A percentile compares a stretch with the other conserved stretches of the same genome.
These are phyloP conservation scores for Margarornis squamiger DNA, from an alignment of 2,797 vertebrate genomes.

Conservation along the genomic window DNA sequence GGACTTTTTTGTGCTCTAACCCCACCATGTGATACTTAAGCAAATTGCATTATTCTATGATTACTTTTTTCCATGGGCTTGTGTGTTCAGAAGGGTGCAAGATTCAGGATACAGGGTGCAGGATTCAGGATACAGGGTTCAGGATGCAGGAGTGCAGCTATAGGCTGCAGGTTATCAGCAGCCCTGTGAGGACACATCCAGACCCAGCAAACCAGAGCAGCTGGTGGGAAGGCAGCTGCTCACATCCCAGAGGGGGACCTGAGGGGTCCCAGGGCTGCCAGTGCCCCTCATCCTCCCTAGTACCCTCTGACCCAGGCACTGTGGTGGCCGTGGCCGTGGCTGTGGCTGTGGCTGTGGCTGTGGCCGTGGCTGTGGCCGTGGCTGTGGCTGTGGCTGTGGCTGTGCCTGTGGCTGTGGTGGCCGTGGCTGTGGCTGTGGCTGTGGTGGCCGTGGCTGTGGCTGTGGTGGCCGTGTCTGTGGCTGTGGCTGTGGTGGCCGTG, in stretches of 20 bases:
- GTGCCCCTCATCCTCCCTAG: neutral
- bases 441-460: neutral
- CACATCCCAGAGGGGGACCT: accelerated
- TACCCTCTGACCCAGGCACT: too few species aligned
- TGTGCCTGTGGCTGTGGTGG: neutral
- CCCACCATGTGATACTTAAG: neutral
- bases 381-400: too few species aligned
- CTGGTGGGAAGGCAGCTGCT: neutral
- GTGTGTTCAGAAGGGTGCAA: neutral
- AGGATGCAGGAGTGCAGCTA: neutral
- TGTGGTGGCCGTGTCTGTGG: neutral
- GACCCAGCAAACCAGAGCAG: neutral
- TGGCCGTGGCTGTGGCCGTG: too few species aligned
- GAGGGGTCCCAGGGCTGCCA: neutral
- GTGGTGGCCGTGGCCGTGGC: too few species aligned
- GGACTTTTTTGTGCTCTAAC: neutral
- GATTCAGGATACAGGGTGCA: neutral
- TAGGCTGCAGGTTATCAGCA: neutral
- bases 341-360: too few species aligned
- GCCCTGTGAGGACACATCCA: neutral
- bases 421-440: neutral
- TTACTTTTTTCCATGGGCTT: accelerated
- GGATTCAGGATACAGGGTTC: neutral
- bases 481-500: neutral
- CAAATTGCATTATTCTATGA: neutral